phyloP scores from a whole-genome alignment of 2,113 vertebrate species.

The Kryptolebias marmoratus region DNA sequence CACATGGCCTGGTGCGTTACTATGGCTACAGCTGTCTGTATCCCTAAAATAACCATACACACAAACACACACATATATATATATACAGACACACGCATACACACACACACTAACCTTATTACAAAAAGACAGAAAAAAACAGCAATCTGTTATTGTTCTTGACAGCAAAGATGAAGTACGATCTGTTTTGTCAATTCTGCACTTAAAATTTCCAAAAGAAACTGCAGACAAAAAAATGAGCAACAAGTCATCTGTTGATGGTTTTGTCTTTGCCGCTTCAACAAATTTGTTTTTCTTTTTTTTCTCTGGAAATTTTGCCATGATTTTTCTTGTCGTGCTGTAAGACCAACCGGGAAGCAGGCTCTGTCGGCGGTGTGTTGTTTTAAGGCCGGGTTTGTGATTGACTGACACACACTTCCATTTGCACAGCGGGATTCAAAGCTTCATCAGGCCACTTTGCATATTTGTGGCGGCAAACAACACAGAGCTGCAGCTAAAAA shows the following conservation, averaged over 20 bases:
- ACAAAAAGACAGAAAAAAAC: conserved; percentile 23
- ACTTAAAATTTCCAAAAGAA: neutral
- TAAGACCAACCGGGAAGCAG: conserved; percentile 7
- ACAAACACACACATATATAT: conserved; percentile 11
- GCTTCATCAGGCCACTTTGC: conserved; percentile 40
- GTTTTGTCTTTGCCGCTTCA: neutral
- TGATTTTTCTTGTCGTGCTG: conserved; percentile 6
- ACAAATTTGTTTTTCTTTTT: neutral
- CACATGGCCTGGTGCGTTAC: conserved; percentile 66
- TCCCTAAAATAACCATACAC: conserved; percentile 73
- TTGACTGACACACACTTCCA: conserved; percentile 54
- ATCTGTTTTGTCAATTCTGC: conserved; percentile 7
- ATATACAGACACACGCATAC: no score
- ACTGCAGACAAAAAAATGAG: conserved; percentile 10
- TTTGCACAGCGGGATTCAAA: conserved; percentile 55
- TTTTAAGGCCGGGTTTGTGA: conserved; percentile 31
- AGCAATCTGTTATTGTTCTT: conserved; percentile 45
- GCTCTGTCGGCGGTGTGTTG: conserved; percentile 38
- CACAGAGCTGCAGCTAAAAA: conserved; percentile 3
- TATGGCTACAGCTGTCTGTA: conserved; percentile 75
- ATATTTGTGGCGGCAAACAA: conserved; percentile 35
- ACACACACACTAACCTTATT: conserved; percentile 57
- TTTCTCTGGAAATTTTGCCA: neutral
- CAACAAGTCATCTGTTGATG: conserved; percentile 31
- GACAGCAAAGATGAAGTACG: conserved; percentile 25